A percentile compares a stretch with the other conserved stretches of the same genome.
These are phyloP conservation scores for Protophormia terraenovae DNA, from an alignment of 2,888 invertebrate genomes.

Conservation along the genomic window DNA sequence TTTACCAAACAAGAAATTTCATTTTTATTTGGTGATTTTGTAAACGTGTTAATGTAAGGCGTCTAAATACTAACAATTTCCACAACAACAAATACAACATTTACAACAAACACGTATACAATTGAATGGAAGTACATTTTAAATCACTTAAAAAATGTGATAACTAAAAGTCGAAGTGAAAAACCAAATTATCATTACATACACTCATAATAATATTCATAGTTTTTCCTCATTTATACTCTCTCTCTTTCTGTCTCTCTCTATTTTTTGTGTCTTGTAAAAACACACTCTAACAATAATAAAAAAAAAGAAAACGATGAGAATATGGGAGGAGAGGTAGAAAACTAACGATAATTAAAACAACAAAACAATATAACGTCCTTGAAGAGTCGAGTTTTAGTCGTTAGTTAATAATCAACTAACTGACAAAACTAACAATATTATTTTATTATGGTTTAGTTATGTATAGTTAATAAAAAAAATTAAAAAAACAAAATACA, in stretches of 20 bases:
- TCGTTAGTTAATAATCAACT: slow-evolving; percentile 41
- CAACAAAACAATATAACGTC: slow-evolving; percentile 34
- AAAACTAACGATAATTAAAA: not conserved
- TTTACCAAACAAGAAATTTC: not conserved
- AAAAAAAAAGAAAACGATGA: no score
- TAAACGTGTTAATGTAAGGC: slow-evolving; percentile 4
- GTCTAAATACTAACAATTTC: not conserved
- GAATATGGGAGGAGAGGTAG: not conserved
- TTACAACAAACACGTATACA: not conserved
- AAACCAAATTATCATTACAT: slow-evolving; percentile 11
- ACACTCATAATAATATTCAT: slow-evolving; percentile 11
- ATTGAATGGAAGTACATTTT: not conserved
- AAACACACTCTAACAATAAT: no score
- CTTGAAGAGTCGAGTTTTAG: slow-evolving; percentile 46
- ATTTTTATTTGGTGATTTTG: not conserved
- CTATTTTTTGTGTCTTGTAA: not conserved
- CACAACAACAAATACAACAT: not conserved
- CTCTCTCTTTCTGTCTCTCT: slow-evolving; percentile 15
- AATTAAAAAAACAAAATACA: not conserved
- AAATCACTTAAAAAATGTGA: not conserved
- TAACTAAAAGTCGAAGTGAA: not conserved
- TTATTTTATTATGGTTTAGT: not conserved
- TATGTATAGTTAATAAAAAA: not conserved
- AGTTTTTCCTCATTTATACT: not conserved
- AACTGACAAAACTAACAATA: not conserved